Percentiles rank a stretch among this genome's conserved stretches.
Evolutionary conservation across 2,888 invertebrate genomes (phyloP).

Genomic region (Chironomus riparius): DNA sequence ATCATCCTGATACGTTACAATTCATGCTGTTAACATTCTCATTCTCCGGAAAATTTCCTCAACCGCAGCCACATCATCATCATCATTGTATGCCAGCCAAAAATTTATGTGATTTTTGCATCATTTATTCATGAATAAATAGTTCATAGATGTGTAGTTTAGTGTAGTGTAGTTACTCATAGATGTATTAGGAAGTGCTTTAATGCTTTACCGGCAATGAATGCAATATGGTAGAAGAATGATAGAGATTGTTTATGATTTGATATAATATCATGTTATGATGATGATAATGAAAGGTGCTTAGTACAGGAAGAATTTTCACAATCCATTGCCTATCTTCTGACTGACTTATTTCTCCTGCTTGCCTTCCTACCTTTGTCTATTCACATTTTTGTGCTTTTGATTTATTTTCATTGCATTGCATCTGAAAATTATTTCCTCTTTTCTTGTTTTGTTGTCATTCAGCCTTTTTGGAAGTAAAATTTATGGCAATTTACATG

Average conservation of each 20-base stretch:
- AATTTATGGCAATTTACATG: neutral
- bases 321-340: constrained; percentile 7
- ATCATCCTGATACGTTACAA: neutral
- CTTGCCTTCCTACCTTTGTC: neutral
- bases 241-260: neutral
- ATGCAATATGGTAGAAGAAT: neutral
- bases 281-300: constrained; percentile 4
- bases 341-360: neutral
- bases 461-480: neutral
- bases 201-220: neutral
- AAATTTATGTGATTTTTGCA: constrained; percentile 24
- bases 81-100: neutral
- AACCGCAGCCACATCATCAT: constrained; percentile 16
- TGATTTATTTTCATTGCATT: neutral
- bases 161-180: neutral
- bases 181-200: neutral
- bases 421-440: neutral
- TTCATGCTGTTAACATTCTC: neutral
- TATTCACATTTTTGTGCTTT: neutral
- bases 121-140: neutral
- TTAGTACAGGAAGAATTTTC: constrained; percentile 10
- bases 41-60: neutral
- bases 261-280: neutral
- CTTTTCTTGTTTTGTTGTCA: neutral
- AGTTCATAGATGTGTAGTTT: constrained; percentile 10